A percentile compares a stretch with the other conserved stretches of the same genome.
Conservation (phyloP, 2,113 vertebrate genomes). For the Paralichthys olivaceus region DNA sequence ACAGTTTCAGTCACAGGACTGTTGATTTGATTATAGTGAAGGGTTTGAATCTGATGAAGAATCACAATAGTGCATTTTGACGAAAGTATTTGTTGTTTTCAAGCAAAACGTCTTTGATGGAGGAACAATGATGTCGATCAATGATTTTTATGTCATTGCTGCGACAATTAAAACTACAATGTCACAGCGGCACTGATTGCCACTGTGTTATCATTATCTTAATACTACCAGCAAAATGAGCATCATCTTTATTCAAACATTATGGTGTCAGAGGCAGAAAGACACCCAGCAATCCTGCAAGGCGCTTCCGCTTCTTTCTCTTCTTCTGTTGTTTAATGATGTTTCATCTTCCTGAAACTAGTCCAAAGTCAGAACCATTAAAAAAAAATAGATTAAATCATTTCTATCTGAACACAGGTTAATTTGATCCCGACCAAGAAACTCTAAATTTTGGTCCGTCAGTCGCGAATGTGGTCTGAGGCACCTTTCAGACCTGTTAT, state of each 20-base stretch:
- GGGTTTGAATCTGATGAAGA: constrained; percentile 32
- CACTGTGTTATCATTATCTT: neutral
- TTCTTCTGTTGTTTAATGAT: too few relatives aligned
- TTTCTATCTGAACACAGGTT: too few relatives aligned
- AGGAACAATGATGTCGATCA: neutral
- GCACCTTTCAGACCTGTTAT: neutral
- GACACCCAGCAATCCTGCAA: too few relatives aligned
- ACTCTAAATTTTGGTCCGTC: too few relatives aligned
- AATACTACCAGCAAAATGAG: neutral
- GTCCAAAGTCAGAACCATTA: too few relatives aligned
- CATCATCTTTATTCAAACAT: neutral
- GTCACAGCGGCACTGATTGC: neutral
- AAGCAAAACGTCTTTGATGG: neutral
- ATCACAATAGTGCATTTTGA: neutral
- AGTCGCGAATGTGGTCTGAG: neutral
- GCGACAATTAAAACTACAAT: neutral
- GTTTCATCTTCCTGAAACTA: too few relatives aligned
- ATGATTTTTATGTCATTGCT: neutral
- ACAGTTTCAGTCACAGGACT: constrained; percentile 23
- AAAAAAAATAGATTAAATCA: too few relatives aligned
- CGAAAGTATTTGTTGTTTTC: neutral
- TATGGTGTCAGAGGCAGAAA: too few relatives aligned
- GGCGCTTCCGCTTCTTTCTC: too few relatives aligned
- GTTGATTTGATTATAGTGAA: constrained; percentile 42
- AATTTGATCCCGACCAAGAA: too few relatives aligned